Evolutionary conservation across 2,888 invertebrate genomes (phyloP), one percentile per base, ranked within the genome.

Genomic region (Ashinkailepas kermadecensis): DNA sequence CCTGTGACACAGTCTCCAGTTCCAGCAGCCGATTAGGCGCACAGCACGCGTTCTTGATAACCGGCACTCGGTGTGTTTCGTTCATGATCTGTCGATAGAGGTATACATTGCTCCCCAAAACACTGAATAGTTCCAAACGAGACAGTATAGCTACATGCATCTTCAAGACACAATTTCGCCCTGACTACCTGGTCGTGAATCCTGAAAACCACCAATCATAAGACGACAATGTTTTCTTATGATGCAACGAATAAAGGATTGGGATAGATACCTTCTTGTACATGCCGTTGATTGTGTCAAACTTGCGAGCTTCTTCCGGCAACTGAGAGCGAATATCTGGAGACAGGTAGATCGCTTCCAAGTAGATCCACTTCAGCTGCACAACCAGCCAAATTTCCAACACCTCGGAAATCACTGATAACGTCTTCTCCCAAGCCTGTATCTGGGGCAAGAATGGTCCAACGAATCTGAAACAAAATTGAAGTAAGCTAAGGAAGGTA

Each of bases 321-420:
- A 97, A 88, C 86, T 96, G 96, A 0, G 91, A 88, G 81, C 95
- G 89, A 84, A 97, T 96, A 86, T 96, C 96, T 10, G 95, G 95
- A 0, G 94, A 95, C 0, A 95, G 92, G 87, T 96, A 97, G 83
- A 97, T 96, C 0, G 95, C 95, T 87, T 96, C 96, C 84, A 97
- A 89, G 86, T 97, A 95, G 84, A 96, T 89, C 96, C 97, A 97
- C 87, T 95, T 96, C 82, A 93, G 90, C 87, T 97, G 97, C 6
- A 94, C 92, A 7, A 91, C 90, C 86, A 94, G 89, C 96, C 96
- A 97, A 84, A 93, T 93, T 83, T 95, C 95, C 4, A 96, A 91
- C 11, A 96, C 94, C 87, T 96, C 95, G 0, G 93, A 92, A 83
- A 96, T 93, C 13, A 91, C 90, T 0, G 94, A 92, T 85, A 97